Evolutionary conservation across 2,888 invertebrate genomes (phyloP).

Genomic region (Drosophila phalerata): DNA sequence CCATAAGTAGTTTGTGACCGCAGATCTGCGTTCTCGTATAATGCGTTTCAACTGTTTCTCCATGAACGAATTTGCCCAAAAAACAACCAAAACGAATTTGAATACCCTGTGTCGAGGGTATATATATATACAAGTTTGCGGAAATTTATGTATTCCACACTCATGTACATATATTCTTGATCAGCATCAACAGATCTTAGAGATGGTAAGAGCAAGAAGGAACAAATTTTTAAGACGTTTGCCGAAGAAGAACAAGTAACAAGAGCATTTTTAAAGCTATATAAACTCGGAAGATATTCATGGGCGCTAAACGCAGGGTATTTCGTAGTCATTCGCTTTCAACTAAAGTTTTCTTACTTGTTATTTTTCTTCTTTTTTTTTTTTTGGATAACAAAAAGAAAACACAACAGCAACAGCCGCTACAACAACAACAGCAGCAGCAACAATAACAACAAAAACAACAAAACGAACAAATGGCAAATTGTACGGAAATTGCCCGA

Average conservation of each 20-base stretch:
- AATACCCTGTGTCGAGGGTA: not conserved
- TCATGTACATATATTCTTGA: too few relatives aligned
- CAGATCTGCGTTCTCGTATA: constrained; percentile 76
- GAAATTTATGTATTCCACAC: not conserved
- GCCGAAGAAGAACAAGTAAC: too few relatives aligned
- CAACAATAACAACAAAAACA: constrained; percentile 33
- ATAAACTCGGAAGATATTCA: too few relatives aligned
- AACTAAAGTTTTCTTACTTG: not conserved
- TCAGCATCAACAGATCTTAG: too few relatives aligned
- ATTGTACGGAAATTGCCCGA: constrained; percentile 79
- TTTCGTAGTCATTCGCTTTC: not conserved
- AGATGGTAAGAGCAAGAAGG: too few relatives aligned
- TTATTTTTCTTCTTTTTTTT: constrained; percentile 25
- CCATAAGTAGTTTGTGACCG: constrained; percentile 80
- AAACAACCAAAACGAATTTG: constrained; percentile 10
- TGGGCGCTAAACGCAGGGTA: not conserved
- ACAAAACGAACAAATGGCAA: constrained; percentile 62
- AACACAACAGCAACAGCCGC: constrained; percentile 50
- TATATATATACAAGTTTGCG: not conserved
- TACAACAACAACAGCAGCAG: constrained; percentile 39
- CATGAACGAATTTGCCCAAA: constrained; percentile 65
- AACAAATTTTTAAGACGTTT: too few relatives aligned
- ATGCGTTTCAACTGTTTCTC: constrained; percentile 79
- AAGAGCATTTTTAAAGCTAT: too few relatives aligned
- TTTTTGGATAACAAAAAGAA: constrained; percentile 52